Conservation (phyloP, 2,797 vertebrate species). For the Peromyscus eremicus region DNA sequence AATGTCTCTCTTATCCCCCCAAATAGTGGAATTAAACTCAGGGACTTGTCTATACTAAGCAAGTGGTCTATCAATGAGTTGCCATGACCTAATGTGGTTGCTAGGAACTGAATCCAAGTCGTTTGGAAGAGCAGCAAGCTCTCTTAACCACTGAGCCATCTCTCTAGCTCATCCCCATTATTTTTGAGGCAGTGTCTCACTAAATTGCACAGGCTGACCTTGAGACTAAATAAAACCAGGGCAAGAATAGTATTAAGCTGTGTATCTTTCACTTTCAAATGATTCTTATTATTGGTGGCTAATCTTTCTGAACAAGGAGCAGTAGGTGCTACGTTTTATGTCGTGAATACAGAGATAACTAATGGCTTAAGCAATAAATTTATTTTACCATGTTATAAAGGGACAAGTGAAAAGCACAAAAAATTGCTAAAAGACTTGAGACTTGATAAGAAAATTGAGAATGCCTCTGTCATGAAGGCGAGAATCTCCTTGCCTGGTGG, state of each 20-base stretch:
- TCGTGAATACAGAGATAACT: neutral
- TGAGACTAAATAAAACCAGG: neutral
- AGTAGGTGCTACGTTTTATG: neutral
- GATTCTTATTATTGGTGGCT: neutral
- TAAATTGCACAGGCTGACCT: neutral
- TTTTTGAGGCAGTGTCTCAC: neutral
- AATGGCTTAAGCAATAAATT: neutral
- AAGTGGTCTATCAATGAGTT: neutral
- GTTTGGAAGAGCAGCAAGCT: neutral
- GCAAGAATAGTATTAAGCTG: neutral
- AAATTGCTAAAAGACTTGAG: neutral
- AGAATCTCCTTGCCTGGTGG: neutral
- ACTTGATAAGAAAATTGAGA: neutral
- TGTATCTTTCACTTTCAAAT: neutral
- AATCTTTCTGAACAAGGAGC: neutral
- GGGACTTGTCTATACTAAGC: neutral
- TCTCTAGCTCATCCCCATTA: neutral
- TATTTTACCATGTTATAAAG: neutral
- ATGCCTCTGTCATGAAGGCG: neutral
- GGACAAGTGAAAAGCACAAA: neutral
- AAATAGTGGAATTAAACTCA: neutral
- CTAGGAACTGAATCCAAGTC: neutral
- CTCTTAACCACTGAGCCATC: neutral
- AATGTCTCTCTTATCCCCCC: neutral
- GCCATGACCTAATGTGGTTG: neutral